These are phyloP conservation scores for Galeopterus variegatus DNA, from an alignment of 2,113 vertebrate species.

Conservation along the genomic window DNA sequence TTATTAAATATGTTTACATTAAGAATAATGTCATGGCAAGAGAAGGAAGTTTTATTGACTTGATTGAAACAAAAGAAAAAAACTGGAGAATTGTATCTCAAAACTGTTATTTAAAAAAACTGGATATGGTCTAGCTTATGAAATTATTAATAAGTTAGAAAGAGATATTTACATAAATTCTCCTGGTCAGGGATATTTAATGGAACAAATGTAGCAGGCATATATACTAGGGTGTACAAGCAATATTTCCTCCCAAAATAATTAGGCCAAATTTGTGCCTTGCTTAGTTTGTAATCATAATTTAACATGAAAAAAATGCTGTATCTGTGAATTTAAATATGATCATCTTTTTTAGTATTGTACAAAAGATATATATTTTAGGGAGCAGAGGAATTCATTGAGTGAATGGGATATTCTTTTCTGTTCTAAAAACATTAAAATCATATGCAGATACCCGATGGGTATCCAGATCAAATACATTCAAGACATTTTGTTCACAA, in stretches of 20 bases:
- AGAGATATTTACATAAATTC: neutral
- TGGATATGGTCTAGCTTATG: neutral
- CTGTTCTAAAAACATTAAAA: slow-evolving; percentile 29
- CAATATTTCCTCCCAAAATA: neutral
- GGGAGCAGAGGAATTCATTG: neutral
- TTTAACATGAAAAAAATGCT: neutral
- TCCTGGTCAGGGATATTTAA: neutral
- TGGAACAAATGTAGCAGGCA: neutral
- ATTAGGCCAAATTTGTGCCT: slow-evolving; percentile 2
- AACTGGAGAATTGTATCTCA: neutral
- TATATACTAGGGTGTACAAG: neutral
- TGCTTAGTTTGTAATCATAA: slow-evolving; percentile 18
- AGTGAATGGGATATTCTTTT: neutral
- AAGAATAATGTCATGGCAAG: neutral
- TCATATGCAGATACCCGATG: neutral
- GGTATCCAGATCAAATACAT: neutral
- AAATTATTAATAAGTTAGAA: neutral
- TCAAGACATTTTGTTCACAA: neutral
- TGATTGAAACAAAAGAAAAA: neutral
- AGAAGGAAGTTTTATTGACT: slow-evolving; percentile 6
- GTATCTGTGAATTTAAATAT: neutral
- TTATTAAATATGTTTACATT: neutral
- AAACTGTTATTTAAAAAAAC: neutral
- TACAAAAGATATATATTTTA: neutral
- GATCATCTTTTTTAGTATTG: slow-evolving; percentile 15